These are phyloP conservation scores for Enteromius anoplus DNA, from an alignment of 2,797 vertebrate species.

Conservation along the genomic window DNA sequence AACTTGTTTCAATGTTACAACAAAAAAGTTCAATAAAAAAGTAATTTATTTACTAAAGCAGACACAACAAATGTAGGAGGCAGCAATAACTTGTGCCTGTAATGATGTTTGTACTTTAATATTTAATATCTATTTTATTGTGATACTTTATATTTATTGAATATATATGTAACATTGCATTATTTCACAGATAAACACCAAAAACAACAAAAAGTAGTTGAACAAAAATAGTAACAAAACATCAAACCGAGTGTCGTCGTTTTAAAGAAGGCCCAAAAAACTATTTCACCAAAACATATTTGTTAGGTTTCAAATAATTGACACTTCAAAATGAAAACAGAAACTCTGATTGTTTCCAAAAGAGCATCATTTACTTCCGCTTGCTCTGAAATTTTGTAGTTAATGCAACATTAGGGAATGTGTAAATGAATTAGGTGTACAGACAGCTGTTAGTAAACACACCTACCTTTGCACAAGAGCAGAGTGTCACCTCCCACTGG, in stretches of 20 bases:
- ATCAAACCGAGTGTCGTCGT: background rate
- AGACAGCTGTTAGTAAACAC: background rate
- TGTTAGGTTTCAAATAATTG: background rate
- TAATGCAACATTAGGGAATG: background rate
- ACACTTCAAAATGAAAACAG: background rate
- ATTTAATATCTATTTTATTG: background rate
- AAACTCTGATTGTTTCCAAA: background rate
- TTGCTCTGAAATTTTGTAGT: background rate
- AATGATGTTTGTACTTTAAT: background rate
- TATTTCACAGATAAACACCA: background rate
- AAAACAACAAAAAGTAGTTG: background rate
- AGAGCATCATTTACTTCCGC: background rate
- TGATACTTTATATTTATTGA: background rate
- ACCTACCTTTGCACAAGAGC: conserved; percentile 76
- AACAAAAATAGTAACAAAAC: background rate
- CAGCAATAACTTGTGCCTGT: background rate
- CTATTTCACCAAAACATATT: background rate
- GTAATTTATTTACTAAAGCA: background rate
- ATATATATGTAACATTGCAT: background rate
- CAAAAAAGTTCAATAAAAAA: background rate
- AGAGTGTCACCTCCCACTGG: conserved; percentile 62
- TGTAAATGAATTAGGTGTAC: background rate
- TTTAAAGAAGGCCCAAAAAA: background rate
- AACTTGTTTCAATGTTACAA: background rate
- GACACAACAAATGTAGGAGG: background rate